Evolutionary conservation across 2,797 vertebrate genomes (phyloP).

Genomic region (Clarias platycephalus): DNA sequence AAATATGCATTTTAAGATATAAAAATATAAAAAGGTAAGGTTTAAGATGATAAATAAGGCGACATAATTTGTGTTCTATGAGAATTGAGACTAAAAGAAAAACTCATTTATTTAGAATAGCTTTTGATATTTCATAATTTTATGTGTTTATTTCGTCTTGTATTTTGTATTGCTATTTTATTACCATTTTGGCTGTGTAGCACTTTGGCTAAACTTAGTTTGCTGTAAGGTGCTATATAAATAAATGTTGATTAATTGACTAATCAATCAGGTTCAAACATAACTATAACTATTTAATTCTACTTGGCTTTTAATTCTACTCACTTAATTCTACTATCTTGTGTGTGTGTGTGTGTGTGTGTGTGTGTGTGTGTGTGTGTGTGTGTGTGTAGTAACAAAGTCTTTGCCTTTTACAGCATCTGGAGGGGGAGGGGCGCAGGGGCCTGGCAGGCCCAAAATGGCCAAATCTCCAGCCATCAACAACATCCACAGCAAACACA

Average conservation of each 20-base stretch:
- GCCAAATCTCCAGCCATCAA: slow-evolving; percentile 91
- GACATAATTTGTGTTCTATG: neutral
- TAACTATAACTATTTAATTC: neutral
- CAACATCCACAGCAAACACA: slow-evolving; percentile 92
- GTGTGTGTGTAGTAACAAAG: neutral
- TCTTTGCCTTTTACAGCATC: slow-evolving; percentile 24
- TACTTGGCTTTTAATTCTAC: neutral
- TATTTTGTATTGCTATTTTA: too few relatives aligned
- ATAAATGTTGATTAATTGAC: too few relatives aligned
- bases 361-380: slow-evolving; percentile 17
- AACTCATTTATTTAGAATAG: too few relatives aligned
- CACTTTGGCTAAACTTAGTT: too few relatives aligned
- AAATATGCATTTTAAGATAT: neutral
- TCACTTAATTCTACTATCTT: too few relatives aligned
- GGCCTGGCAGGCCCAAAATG: slow-evolving; percentile 87
- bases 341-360: slow-evolving; percentile 17
- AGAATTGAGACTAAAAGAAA: neutral
- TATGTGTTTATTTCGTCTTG: too few relatives aligned
- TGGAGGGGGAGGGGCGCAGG: slow-evolving; percentile 61
- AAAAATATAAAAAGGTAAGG: neutral
- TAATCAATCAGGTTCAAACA: neutral
- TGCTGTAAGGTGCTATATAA: too few relatives aligned
- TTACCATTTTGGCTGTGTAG: too few relatives aligned
- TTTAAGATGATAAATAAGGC: neutral
- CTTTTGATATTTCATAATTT: too few relatives aligned